phyloP scores from a whole-genome alignment of 2,888 invertebrate genomes.

The Agonopterix heracliana region DNA sequence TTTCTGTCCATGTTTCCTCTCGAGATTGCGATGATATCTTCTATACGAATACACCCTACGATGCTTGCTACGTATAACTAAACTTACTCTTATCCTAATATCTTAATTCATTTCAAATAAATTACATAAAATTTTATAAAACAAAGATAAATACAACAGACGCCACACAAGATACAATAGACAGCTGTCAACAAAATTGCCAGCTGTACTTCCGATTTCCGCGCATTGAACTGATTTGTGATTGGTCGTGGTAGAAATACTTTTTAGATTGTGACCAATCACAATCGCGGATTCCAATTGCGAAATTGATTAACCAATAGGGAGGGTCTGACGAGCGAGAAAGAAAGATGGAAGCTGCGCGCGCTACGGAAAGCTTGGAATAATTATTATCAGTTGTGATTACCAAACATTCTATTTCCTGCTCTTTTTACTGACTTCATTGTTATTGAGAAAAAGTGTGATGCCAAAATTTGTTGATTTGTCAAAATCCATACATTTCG shows the following conservation, averaged over 20 bases:
- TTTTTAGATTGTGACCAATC: neutral
- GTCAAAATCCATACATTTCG: no score
- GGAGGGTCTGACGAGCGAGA: no score
- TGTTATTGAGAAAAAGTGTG: no score
- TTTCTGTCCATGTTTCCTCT: slow-evolving; percentile 58
- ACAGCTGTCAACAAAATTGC: slow-evolving; percentile 13
- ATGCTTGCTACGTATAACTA: slow-evolving; percentile 30
- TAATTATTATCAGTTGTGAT: no score
- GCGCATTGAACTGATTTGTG: slow-evolving; percentile 25
- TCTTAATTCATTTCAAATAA: slow-evolving; percentile 47
- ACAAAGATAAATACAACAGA: slow-evolving; percentile 57
- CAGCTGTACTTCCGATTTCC: slow-evolving; percentile 32
- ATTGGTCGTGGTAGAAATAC: slow-evolving; percentile 22
- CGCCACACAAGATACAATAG: slow-evolving; percentile 42
- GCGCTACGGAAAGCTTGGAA: no score
- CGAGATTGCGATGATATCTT: slow-evolving; percentile 12
- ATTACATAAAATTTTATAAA: slow-evolving; percentile 47
- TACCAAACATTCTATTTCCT: no score
- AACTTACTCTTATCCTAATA: slow-evolving; percentile 27
- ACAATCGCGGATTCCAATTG: no score
- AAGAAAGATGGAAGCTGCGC: no score
- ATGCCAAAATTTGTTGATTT: no score
- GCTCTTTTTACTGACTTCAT: no score
- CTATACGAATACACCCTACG: slow-evolving; percentile 20
- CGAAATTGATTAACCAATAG: no score